phyloP scores from a whole-genome alignment of 2,113 vertebrate species.

The Lynx canadensis region DNA sequence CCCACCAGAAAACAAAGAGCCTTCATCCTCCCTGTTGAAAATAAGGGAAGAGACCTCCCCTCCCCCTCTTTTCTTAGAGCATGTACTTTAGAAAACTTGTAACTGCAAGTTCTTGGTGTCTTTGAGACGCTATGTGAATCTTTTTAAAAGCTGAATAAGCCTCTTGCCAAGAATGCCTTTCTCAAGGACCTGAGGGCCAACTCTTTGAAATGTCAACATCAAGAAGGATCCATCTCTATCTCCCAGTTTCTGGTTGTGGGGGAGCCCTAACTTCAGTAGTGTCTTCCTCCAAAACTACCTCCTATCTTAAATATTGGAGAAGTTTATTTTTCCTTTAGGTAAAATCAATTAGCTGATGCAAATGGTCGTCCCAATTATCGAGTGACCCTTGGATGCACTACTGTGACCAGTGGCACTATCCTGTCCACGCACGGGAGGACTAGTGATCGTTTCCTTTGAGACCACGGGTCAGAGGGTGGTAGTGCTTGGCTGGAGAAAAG shows the following conservation, averaged over 20 bases:
- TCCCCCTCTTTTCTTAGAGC: background rate
- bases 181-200: background rate
- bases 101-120: background rate
- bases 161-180: slow-evolving; percentile 1
- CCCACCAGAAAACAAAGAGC: background rate
- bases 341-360: background rate
- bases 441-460: background rate
- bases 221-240: background rate
- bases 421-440: background rate
- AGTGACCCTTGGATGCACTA: background rate
- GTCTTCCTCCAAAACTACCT: background rate
- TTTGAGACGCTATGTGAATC: background rate
- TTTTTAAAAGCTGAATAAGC: slow-evolving; percentile 1
- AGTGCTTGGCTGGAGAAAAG: background rate
- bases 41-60: background rate
- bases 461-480: background rate
- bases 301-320: background rate
- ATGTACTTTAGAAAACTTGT: background rate
- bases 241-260: background rate
- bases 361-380: background rate
- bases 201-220: background rate
- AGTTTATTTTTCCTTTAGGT: background rate
- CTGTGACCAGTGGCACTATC: background rate
- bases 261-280: background rate
- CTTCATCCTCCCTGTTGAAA: background rate